phyloP scores from a whole-genome alignment of 2,888 invertebrate species.

The Bellardia pandia region DNA sequence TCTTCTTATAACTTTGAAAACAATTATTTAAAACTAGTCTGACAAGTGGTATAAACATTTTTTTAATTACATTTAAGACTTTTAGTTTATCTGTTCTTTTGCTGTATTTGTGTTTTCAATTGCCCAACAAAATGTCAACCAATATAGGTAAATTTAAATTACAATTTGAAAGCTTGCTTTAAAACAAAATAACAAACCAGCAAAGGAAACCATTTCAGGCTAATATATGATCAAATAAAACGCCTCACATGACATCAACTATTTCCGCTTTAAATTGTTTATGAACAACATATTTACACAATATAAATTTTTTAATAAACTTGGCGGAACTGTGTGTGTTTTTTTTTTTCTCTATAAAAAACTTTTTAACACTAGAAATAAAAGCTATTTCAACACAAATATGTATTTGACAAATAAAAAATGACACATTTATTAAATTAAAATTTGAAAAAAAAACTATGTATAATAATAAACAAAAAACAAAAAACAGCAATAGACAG shows the following conservation, averaged over 20 bases:
- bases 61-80: too few relatives aligned
- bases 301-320: slow-evolving; percentile 24
- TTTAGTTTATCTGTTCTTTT: too few relatives aligned
- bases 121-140: too few relatives aligned
- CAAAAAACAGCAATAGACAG: not conserved
- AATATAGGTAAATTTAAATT: too few relatives aligned
- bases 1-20: too few relatives aligned
- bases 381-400: slow-evolving; percentile 14
- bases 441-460: slow-evolving; percentile 10
- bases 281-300: slow-evolving; percentile 33
- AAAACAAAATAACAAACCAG: not conserved
- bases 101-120: too few relatives aligned
- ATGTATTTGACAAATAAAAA: slow-evolving; percentile 21
- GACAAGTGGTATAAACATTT: too few relatives aligned
- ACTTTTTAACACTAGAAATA: slow-evolving; percentile 5
- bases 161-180: too few relatives aligned
- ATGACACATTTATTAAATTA: slow-evolving; percentile 53
- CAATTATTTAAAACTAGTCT: too few relatives aligned
- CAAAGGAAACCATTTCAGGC: slow-evolving; percentile 8
- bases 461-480: not conserved
- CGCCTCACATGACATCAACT: slow-evolving; percentile 46
- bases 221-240: slow-evolving; percentile 38
- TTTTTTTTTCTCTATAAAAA: not conserved
- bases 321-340: not conserved
- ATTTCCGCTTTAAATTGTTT: slow-evolving; percentile 44